Evolutionary conservation across 2,113 vertebrate species (phyloP), one percentile per base, ranked within the genome.

Genomic region (Prinia subflava): DNA sequence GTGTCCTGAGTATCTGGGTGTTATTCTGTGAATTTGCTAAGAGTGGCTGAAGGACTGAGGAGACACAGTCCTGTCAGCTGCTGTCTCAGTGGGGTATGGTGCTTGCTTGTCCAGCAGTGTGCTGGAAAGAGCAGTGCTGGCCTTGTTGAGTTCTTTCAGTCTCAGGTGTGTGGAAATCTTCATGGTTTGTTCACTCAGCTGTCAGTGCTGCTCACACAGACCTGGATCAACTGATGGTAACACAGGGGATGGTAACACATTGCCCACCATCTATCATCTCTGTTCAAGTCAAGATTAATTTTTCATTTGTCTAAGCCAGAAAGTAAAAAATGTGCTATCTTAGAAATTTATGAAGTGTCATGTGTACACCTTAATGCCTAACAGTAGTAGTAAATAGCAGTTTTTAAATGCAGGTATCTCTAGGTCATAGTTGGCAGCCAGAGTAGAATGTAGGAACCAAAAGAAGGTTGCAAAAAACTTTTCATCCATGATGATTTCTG

Each of bases 41-140:
- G 79, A 92, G 82, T 33, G 30, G 55, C 44, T 18, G 15, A 50
- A 71, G 79, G 53, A 49, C 39, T 30, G 25, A 27, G 68, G 77
- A n/a, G 64, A 50, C 42, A 28, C 53, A 56, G 10, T n/a, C 56
- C 33, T 19, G 5, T 16, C 63, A 49, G 3, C 44, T 60, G 30
- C 24, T 3, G 1, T 19, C 37, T 65, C 1, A 1, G 56, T 11
- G 20, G 97, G 96, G 74, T 97, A 88, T 57, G 94, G 90, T n/a
- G n/a, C n/a, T n/a, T 65, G 31, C 1, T 0, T 25, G 37, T 64
- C 55, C 30, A 49, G 1, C 16, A 11, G 42, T 15, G 17, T 39
- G 52, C 33, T 39, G 52, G 46, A 70, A 57, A 7, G 9, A 15
- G 71, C 16, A 3, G 33, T 31, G n/a, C 47, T 23, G 1, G 69